Evolutionary conservation across 2,113 vertebrate species (phyloP).

Genomic region (Heterotis niloticus): DNA sequence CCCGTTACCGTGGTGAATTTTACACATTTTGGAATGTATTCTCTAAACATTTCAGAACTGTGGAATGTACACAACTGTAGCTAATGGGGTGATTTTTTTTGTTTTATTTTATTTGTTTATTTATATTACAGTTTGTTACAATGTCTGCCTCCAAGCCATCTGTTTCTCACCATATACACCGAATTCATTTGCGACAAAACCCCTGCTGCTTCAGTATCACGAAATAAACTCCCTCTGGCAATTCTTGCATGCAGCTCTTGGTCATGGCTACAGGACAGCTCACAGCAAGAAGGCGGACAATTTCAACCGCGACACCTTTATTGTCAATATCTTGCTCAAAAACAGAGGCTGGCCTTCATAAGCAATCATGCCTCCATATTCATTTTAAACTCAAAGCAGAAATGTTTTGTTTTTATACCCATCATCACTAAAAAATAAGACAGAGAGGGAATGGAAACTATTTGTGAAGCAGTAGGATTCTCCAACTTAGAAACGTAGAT

Average conservation of each 20-base stretch:
- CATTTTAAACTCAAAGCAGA: no score
- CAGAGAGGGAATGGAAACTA: no score
- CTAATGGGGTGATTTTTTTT: background rate
- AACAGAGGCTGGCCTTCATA: background rate
- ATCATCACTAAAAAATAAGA: no score
- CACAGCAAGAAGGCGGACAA: background rate
- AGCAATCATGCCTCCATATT: background rate
- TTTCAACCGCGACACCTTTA: no score
- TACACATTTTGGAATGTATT: background rate
- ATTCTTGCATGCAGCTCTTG: background rate
- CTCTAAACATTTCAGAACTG: background rate
- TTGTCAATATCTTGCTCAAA: slow-evolving; percentile 2
- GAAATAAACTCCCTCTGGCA: slow-evolving; percentile 12
- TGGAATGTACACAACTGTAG: background rate
- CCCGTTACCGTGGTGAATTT: background rate
- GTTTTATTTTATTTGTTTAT: no score
- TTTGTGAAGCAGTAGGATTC: no score
- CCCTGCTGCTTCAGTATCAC: background rate
- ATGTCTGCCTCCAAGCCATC: background rate
- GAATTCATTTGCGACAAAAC: background rate
- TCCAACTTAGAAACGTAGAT: no score
- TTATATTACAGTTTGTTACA: no score
- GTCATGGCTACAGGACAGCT: slow-evolving; percentile 13
- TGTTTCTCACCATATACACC: background rate
- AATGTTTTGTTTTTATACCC: no score